Conservation (phyloP, 23 tunicate genomes). For the Styela clava region DNA sequence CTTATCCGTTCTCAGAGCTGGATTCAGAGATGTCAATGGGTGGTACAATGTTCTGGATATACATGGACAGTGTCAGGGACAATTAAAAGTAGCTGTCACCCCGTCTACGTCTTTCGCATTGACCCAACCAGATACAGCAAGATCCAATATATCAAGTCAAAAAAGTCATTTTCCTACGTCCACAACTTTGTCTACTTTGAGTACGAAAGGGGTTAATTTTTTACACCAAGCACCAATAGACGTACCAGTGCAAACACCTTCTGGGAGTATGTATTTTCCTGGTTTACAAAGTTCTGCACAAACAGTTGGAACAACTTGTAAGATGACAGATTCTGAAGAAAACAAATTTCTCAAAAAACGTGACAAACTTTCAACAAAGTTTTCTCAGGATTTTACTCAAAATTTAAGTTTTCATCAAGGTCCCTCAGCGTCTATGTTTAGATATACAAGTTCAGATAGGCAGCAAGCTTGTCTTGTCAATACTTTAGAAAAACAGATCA, state of each 20-base stretch:
- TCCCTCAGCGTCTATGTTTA: conserved; percentile 8
- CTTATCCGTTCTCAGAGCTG: conserved; percentile 52
- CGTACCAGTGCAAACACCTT: conserved; percentile 76
- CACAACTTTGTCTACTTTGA: not conserved
- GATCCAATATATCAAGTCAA: not conserved
- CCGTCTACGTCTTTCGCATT: conserved; percentile 27
- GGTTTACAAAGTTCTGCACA: conserved; percentile 40
- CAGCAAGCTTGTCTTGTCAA: conserved; percentile 39
- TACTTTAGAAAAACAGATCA: conserved; percentile 66
- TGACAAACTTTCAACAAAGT: not conserved
- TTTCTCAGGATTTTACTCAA: conserved; percentile 1
- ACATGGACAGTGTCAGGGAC: conserved; percentile 87
- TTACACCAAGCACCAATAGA: conserved; percentile 40
- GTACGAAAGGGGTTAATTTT: not conserved
- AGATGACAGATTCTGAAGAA: not conserved
- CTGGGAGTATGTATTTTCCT: conserved; percentile 81
- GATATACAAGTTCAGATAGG: conserved; percentile 15
- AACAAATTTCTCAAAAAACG: not conserved
- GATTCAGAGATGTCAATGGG: conserved; percentile 76
- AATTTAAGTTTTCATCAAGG: not conserved
- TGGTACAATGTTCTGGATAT: conserved; percentile 89
- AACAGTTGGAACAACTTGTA: conserved; percentile 25
- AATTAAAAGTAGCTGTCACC: conserved; percentile 75
- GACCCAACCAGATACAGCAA: conserved; percentile 1
- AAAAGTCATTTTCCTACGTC: not conserved